phyloP scores from a whole-genome alignment of 1,140 invertebrate species.

The Arion vulgaris region DNA sequence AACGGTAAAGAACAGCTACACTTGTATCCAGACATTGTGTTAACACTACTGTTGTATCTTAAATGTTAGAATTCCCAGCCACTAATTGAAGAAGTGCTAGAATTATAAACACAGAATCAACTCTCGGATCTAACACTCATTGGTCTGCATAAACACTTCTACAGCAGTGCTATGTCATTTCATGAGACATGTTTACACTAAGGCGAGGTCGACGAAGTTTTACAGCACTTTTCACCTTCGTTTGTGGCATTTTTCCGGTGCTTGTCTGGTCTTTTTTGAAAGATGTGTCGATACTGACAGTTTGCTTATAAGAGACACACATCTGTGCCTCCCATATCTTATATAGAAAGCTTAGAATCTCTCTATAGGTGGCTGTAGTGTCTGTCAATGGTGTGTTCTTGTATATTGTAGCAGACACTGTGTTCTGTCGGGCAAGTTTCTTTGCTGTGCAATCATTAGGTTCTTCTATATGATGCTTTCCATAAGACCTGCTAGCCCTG shows the following conservation, averaged over 20 bases:
- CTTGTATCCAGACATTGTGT: no score
- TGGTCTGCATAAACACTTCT: no score
- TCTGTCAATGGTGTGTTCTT: slow-evolving; percentile 22
- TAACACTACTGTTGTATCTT: no score
- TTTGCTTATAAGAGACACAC: background rate
- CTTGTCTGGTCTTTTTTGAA: slow-evolving; percentile 13
- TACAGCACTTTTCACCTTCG: background rate
- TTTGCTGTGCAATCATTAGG: background rate
- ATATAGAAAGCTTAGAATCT: slow-evolving; percentile 24
- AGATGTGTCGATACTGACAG: background rate
- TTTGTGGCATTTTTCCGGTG: slow-evolving; percentile 2
- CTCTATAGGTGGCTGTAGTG: slow-evolving; percentile 3
- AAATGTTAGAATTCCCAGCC: no score
- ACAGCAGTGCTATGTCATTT: no score
- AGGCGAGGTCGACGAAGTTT: no score
- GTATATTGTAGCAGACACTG: slow-evolving; percentile 5
- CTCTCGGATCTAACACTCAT: no score
- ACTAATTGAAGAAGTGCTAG: no score
- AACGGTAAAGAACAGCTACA: no score
- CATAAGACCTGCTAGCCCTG: background rate
- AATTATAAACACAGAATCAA: no score
- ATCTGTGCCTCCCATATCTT: slow-evolving; percentile 29
- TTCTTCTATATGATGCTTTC: background rate
- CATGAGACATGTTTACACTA: no score
- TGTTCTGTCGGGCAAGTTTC: slow-evolving; percentile 11